Base-by-base conservation (phyloP, 2,888 invertebrate species). In the Oxytorus armatus region DNA sequence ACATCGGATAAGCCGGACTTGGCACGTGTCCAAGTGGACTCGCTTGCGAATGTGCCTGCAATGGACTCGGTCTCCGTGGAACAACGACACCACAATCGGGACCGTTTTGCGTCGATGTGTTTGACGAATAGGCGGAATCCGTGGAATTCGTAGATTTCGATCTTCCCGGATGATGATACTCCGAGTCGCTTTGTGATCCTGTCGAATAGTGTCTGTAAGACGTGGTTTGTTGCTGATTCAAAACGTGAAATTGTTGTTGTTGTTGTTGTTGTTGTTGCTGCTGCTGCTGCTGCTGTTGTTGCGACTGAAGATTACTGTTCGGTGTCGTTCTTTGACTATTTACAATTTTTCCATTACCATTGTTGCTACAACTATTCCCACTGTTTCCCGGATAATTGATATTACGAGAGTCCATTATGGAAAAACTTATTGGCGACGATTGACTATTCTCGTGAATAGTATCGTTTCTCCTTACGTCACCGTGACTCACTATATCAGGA, bases 1-100 rank as follows among this genome's bases (percentile, higher is more conserved):
- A 97, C 94, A 96, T 94, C 47, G 96, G 96, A 93, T 97, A 97
- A 72, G 95, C 96, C 59, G 96, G 96, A 92, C 96, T 96, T 85
- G 95, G 95, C 29, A 95, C 95, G 91, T 96, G 96, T 68, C 95
- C 95, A 66, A 96, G 88, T 1, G 96, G 96, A 77, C 96, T 96
- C 42, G 95, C 95, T 89, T 96, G 95, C 10, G 96, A 95, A 86
- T 95, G 95, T 8, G 94, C 94, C 89, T 94, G 95, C 90, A 93
- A 92, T 81, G 93, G 96, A 91, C 96, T 96, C 36, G 95, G 95
- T 85, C 96, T 93, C 85, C 96, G 93, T 2, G 95, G 95, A 21
- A 94, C 94, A 51, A 94, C 95, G 36, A 93, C 94, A 2, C 92
- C 92, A 91, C 95, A 95, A 86, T 95, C 95, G 0, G 95, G 94